Conservation (phyloP, 2,113 vertebrate species). For the Nesoenas mayeri region DNA sequence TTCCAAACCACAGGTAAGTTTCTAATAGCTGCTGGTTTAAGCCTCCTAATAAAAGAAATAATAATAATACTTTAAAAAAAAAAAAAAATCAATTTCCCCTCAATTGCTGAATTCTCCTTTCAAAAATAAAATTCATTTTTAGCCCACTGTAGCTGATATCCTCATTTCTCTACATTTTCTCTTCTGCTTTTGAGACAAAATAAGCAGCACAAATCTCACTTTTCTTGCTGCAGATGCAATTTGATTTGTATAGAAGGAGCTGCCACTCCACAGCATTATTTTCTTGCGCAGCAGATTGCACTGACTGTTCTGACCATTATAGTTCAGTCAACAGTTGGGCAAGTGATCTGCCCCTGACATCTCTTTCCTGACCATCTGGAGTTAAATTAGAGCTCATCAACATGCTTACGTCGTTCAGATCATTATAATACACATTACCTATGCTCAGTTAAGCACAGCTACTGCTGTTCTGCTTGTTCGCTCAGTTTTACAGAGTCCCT, state of each 20-base stretch:
- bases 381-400: constrained; percentile 33
- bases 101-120: background rate
- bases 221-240: background rate
- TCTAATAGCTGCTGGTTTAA: background rate
- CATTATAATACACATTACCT: background rate
- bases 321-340: constrained; percentile 2
- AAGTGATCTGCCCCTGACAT: background rate
- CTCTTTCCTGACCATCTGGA: constrained; percentile 45
- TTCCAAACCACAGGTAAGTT: background rate
- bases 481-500: background rate
- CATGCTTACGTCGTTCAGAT: background rate
- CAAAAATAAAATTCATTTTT: background rate
- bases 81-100: background rate
- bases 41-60: background rate
- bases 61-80: background rate
- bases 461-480: background rate
- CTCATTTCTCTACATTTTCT: background rate
- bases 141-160: background rate
- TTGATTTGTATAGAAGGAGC: background rate
- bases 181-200: background rate
- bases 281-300: background rate
- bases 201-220: background rate
- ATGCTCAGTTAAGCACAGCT: background rate
- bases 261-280: background rate
- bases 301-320: background rate